Conservation (phyloP, 2,888 invertebrate species). For the Platerodrilus igneus region DNA sequence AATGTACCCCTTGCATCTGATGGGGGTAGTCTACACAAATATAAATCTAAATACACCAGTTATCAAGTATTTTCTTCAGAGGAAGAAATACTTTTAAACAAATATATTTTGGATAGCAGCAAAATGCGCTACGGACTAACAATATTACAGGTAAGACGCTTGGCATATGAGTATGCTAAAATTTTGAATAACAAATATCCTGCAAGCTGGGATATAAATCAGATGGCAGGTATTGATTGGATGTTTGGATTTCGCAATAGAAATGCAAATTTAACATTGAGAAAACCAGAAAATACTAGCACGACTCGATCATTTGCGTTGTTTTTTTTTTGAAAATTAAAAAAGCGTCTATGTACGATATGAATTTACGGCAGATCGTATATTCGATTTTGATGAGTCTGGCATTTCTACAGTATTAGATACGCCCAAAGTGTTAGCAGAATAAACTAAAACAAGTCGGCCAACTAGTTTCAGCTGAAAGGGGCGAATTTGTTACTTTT, state of each 20-base stretch:
- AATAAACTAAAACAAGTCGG: conserved; percentile 26
- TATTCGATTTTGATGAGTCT: conserved; percentile 33
- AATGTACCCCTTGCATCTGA: too few species aligned
- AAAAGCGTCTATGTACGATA: too few species aligned
- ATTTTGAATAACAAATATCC: conserved; percentile 13
- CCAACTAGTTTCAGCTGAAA: conserved; percentile 29
- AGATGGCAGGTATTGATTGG: conserved; percentile 30
- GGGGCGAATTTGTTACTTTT: conserved; percentile 31
- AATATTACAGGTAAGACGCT: conserved; percentile 18
- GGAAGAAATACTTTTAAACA: conserved; percentile 20
- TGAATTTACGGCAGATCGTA: conserved; percentile 24
- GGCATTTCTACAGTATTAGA: conserved; percentile 21
- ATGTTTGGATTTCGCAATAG: conserved; percentile 20
- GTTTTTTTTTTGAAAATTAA: too few species aligned
- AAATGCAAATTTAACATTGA: conserved; percentile 22
- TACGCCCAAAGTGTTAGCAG: conserved; percentile 25
- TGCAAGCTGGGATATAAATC: conserved; percentile 20
- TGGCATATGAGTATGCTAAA: conserved; percentile 28
- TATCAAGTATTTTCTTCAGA: conserved; percentile 23
- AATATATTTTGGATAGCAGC: conserved; percentile 18
- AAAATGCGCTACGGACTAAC: conserved; percentile 28
- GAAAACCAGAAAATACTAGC: conserved; percentile 33
- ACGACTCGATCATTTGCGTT: conserved; percentile 30
- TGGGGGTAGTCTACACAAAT: too few species aligned
- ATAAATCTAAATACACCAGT: too few species aligned